Conservation (phyloP, 2,888 invertebrate genomes). For the Phanerotoma sp. region DNA sequence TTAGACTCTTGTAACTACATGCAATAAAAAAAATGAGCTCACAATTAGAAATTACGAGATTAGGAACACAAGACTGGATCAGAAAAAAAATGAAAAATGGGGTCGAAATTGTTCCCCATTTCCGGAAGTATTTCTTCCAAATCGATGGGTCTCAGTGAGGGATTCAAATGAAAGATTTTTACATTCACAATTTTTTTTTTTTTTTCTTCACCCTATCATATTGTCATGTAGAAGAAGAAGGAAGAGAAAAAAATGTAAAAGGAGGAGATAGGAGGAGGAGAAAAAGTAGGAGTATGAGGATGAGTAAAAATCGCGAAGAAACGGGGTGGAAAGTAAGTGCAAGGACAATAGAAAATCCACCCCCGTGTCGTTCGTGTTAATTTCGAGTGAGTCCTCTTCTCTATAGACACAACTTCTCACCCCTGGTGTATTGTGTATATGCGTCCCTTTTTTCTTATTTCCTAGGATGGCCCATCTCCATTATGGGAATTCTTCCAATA, state of each 20-base stretch:
- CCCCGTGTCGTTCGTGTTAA: constrained; percentile 49
- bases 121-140: constrained; percentile 56
- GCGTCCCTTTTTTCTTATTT: constrained; percentile 6
- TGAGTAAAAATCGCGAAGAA: constrained; percentile 7
- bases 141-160: constrained; percentile 16
- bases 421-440: constrained; percentile 26
- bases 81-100: constrained; percentile 13
- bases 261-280: not conserved
- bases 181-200: constrained; percentile 56
- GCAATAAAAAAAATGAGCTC: not conserved
- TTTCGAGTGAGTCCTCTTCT: constrained; percentile 38
- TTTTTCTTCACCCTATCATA: constrained; percentile 19
- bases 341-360: constrained; percentile 47
- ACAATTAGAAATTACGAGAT: not conserved
- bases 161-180: constrained; percentile 53
- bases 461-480: constrained; percentile 39
- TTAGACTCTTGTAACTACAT: too few relatives aligned
- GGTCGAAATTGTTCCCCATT: constrained; percentile 17
- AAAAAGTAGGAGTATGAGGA: not conserved
- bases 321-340: constrained; percentile 16
- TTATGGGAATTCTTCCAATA: constrained; percentile 47
- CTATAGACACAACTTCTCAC: constrained; percentile 2
- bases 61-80: constrained; percentile 16
- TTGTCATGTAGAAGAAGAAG: not conserved
- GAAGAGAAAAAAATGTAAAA: too few relatives aligned